Evolutionary conservation across 1,140 invertebrate genomes (phyloP).

Genomic region (Lucilia cuprina): DNA sequence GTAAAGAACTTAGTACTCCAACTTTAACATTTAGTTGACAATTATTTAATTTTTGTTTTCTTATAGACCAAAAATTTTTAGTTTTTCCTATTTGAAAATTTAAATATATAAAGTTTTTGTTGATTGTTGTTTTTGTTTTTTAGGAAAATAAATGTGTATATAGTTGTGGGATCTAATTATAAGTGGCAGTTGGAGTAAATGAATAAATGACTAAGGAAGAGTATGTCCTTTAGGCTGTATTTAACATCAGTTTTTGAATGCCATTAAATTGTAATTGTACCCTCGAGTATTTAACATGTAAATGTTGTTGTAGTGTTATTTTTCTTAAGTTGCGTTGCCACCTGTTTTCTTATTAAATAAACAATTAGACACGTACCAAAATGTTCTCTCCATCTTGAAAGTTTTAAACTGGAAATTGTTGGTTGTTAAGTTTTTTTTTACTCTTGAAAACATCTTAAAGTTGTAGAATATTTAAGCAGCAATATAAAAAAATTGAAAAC

Average conservation of each 20-base stretch:
- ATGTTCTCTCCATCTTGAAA: not conserved
- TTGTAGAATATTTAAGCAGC: not conserved
- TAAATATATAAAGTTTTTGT: not conserved
- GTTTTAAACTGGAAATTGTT: not conserved
- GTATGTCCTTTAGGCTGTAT: not conserved
- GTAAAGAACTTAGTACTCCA: too few relatives aligned
- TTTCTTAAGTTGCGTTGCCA: constrained; percentile 36
- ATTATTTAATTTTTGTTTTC: constrained; percentile 7
- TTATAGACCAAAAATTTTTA: not conserved
- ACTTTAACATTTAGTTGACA: not conserved
- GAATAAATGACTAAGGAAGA: not conserved
- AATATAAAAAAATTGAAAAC: too few relatives aligned
- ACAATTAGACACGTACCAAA: constrained; percentile 39
- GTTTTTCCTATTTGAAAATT: not conserved
- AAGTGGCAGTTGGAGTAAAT: not conserved
- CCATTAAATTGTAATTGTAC: constrained; percentile 15
- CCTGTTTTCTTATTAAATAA: constrained; percentile 37
- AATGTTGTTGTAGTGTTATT: not conserved
- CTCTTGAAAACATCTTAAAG: not conserved
- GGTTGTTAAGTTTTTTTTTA: not conserved
- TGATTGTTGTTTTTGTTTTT: not conserved
- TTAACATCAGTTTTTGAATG: not conserved
- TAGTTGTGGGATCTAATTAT: not conserved
- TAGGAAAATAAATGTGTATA: not conserved
- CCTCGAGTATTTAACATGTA: constrained; percentile 7